A percentile compares a stretch with the other conserved stretches of the same genome.
Conservation (phyloP, 2,888 invertebrate genomes). For the Noctuana brunneofusca region DNA sequence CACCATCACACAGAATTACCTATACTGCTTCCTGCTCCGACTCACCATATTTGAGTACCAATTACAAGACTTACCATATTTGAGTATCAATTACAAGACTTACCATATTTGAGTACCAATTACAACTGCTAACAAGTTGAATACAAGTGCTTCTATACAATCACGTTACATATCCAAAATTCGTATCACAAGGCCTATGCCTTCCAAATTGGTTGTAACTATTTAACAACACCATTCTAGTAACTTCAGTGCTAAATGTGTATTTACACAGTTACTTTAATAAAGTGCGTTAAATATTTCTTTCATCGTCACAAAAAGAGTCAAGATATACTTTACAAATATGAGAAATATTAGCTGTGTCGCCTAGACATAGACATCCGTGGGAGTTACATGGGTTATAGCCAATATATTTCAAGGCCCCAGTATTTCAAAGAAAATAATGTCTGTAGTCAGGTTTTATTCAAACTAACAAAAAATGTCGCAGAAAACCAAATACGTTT, state of each 20-base stretch:
- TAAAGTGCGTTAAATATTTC: neutral
- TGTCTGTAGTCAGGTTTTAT: neutral
- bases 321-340: neutral
- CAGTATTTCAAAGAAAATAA: neutral
- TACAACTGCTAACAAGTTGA: neutral
- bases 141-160: neutral
- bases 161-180: neutral
- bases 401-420: neutral
- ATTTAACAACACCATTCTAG: neutral
- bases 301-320: too few relatives aligned
- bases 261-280: neutral
- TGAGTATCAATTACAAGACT: too few relatives aligned
- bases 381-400: neutral
- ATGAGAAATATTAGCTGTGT: neutral
- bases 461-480: neutral
- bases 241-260: neutral
- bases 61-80: too few relatives aligned
- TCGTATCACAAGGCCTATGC: neutral
- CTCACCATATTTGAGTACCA: too few relatives aligned
- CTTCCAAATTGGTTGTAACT: neutral
- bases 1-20: too few relatives aligned
- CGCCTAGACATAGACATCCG: neutral
- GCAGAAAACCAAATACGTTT: neutral
- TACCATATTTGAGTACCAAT: constrained; percentile 1
- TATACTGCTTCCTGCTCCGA: neutral